Evolutionary conservation across 2,888 invertebrate species (phyloP), one percentile per base, ranked within the genome.

Genomic region (Miltochrista miniata): DNA sequence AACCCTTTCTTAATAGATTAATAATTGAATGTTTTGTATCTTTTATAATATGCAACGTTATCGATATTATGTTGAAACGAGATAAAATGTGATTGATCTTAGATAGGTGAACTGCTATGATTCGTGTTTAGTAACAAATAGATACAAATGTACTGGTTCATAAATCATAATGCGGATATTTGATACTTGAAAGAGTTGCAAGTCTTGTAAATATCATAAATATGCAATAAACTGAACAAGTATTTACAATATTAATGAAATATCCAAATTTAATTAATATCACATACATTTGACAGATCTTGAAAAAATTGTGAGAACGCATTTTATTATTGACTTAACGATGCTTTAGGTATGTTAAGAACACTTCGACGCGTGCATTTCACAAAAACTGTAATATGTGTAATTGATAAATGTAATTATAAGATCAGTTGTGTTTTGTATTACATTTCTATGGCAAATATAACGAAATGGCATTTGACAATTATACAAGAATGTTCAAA

Each of bases 381-480:
- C 54, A 67, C 69, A 68, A 74, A 36, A 58, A 54, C 54, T 68
- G 62, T 60, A 57, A 64, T 64, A 79, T 72, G 72, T 76, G 63
- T 76, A 74, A 75, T 73, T 74, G 66, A 74, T 78, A 76, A 44
- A 44, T 44, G 78, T 79, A 81, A 83, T 78, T 77, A 71, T 83
- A 86, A 83, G 83, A 82, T 79, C 81, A 81, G 81, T 87, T 87
- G 82, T 81, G 82, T 86, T 88, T 89, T 90, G 79, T 89, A 87
- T 84, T 85, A 87, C 80, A 79, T 89, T 90, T 90, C 84, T 89
- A 87, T 81, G 81, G 80, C 83, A 76, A 83, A 81, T 68, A 66
- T 76, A 83, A 83, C 77, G 70, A 80, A 70, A 86, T 79, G 79
- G 84, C 84, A 87, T 86, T 87, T 86, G 85, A 84, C 85, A 56